Base-by-base conservation (phyloP, 2,888 invertebrate species). In the Globia sparganii region DNA sequence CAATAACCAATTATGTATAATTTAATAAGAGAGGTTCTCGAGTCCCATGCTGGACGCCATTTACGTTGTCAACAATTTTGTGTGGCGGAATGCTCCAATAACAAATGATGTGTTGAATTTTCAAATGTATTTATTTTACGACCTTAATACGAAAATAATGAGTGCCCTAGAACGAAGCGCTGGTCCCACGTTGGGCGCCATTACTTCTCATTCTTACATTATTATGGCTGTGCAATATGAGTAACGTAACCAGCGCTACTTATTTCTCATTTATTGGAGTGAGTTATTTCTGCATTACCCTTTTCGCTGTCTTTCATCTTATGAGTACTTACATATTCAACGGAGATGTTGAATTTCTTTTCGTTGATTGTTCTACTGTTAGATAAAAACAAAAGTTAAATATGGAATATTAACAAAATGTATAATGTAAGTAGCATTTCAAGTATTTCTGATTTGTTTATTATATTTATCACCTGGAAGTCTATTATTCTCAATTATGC, bases 251-350 rank as follows among this genome's bases (percentile, higher is more conserved):
- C 72, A 40, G 61, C 73, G 80, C 75, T 83, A 77, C 88, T 87
- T 87, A 85, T 81, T 89, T 85, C 81, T 88, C 87, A 86, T 88
- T 87, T 89, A 86, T 86, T 74, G 66, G 70, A 84, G 65, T 82
- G 68, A 87, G 59, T 85, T 88, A 86, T 83, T 77, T 82, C 73
- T 77, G 67, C 70, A 69, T 81, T 64, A 59, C 34, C 68, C 66
- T 75, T 78, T 58, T 71, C 37, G 34, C 40, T 84, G 73, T 80
- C 77, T 78, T 75, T 78, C 72, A 61, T 75, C 69, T 77, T 77
- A 72, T 72, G 34, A 78, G 34, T 64, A 65, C 72, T 15, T 65
- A 62, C 72, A 21, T 65, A 62, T 75, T 75, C 69, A 67, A 31
- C 49, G 58, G 21, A 71, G 58, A 56, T 67, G 28, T 68, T 69